Conservation (phyloP, 1,140 invertebrate species). For the Penaeus japonicus region DNA sequence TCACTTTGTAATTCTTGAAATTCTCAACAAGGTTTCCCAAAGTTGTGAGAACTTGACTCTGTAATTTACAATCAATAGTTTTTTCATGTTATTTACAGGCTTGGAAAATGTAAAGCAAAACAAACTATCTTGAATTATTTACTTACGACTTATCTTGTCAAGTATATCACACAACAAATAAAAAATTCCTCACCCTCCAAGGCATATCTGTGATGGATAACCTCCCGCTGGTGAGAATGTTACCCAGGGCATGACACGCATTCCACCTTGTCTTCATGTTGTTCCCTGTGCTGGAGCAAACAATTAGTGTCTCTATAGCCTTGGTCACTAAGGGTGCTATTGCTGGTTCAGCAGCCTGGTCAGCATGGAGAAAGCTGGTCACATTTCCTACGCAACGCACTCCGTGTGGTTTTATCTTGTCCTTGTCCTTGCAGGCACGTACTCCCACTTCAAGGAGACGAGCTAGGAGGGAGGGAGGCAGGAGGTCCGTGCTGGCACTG, state of each 20-base stretch:
- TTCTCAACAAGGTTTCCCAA: constrained; percentile 68
- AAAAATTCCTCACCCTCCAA: constrained; percentile 67
- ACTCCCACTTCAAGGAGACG: constrained; percentile 37
- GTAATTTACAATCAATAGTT: constrained; percentile 53
- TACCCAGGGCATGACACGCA: constrained; percentile 85
- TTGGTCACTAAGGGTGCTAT: constrained; percentile 64
- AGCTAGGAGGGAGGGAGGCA: not conserved
- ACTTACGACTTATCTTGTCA: not conserved
- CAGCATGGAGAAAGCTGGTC: constrained; percentile 68
- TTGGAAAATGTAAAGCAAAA: not conserved
- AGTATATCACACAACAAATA: not conserved
- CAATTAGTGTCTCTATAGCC: constrained; percentile 71
- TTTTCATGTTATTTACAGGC: not conserved
- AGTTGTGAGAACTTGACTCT: constrained; percentile 67
- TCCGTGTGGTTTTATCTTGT: constrained; percentile 76
- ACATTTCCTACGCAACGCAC: constrained; percentile 83
- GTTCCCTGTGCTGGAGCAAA: constrained; percentile 73
- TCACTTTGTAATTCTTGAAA: constrained; percentile 75
- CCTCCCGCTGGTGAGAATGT: constrained; percentile 74
- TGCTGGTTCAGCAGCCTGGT: not conserved
- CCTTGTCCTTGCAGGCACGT: constrained; percentile 42
- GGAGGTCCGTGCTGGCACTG: not conserved
- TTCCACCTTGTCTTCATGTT: constrained; percentile 91
- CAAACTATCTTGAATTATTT: not conserved
- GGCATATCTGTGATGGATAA: constrained; percentile 68